phyloP scores from a whole-genome alignment of 2,797 vertebrate species.

The Cephalopachus bancanus region DNA sequence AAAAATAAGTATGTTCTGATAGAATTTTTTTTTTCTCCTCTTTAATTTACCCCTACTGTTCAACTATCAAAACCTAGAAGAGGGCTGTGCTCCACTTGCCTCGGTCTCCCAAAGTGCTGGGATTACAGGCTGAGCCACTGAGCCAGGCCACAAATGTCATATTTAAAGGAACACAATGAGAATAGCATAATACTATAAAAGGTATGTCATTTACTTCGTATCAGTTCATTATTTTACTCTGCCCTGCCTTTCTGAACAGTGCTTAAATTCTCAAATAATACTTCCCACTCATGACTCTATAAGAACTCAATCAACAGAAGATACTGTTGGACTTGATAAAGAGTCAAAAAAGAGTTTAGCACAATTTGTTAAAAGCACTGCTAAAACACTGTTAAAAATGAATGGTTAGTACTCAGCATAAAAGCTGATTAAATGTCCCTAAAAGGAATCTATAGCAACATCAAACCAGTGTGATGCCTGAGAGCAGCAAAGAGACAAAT shows the following conservation, averaged over 20 bases:
- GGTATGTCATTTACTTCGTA: conserved; percentile 82
- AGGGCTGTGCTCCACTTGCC: neutral
- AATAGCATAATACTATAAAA: conserved; percentile 73
- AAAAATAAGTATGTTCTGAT: neutral
- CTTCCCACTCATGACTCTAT: conserved; percentile 84
- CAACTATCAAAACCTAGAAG: neutral
- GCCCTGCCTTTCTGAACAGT: conserved; percentile 83
- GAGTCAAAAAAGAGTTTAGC: conserved; percentile 83
- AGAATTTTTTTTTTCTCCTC: neutral
- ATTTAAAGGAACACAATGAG: conserved; percentile 78
- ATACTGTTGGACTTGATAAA: conserved; percentile 84
- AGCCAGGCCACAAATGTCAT: neutral
- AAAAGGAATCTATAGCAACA: conserved; percentile 68
- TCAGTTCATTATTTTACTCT: conserved; percentile 84
- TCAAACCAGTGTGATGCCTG: conserved; percentile 63
- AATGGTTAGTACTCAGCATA: conserved; percentile 83
- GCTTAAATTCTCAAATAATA: conserved; percentile 84
- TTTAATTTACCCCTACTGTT: neutral
- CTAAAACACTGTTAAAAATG: conserved; percentile 85
- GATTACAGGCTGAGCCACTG: no score
- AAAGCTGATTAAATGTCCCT: conserved; percentile 82
- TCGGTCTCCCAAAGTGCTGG: no score
- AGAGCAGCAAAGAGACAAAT: conserved; percentile 61
- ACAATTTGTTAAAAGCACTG: conserved; percentile 85
- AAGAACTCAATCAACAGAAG: conserved; percentile 81